Base-by-base conservation (phyloP, 2,113 vertebrate genomes). In the Ploceus nigricollis region DNA sequence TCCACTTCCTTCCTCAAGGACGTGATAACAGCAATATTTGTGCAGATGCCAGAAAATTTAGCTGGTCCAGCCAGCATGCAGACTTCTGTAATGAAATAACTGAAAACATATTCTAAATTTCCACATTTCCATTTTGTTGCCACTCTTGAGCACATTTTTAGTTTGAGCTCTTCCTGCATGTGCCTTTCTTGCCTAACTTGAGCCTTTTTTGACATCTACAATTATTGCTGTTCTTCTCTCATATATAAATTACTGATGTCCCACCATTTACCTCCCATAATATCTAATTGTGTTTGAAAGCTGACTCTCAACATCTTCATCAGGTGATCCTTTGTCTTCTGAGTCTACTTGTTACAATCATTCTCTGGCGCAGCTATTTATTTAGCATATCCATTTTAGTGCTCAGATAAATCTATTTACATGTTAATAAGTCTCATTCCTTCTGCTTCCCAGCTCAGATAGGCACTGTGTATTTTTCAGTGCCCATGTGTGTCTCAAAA, bases 391-490 rank as follows among this genome's bases (percentile, higher is more conserved):
- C 42, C 33, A 63, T 88, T 85, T 91, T 79, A 92, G 45, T 61
- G 45, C 58, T 79, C 66, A 82, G 63, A 93, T 65, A 79, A 85
- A 65, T 82, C 82, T 94, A 85, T 93, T 94, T 88, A 81, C 47
- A 89, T 92, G 63, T 86, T 92, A 92, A 77, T 83, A 85, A 85
- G 35, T 63, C 39, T 80, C 45, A 70, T 53, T 95, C 42, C 68
- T 87, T 71, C 76, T 42, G 90, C 60, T 24, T 90, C 22, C 31
- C 79, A 86, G 40, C 76, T 93, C 82, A 90, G 79, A 73, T 33
- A 50, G 2, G 42, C 64, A 68, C 23, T 42, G 58, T 42, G n/a
- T 57, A 63, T 83, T 95, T 82, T 86, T 83, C 60, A 92, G 40
- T 63, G 76, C 64, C 71, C 77, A 13, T 30, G 33, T 23, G 18